Percentiles rank a stretch among this genome's conserved stretches.
Evolutionary conservation across 2,888 invertebrate species (phyloP).

Genomic region (Cantharis lateralis): DNA sequence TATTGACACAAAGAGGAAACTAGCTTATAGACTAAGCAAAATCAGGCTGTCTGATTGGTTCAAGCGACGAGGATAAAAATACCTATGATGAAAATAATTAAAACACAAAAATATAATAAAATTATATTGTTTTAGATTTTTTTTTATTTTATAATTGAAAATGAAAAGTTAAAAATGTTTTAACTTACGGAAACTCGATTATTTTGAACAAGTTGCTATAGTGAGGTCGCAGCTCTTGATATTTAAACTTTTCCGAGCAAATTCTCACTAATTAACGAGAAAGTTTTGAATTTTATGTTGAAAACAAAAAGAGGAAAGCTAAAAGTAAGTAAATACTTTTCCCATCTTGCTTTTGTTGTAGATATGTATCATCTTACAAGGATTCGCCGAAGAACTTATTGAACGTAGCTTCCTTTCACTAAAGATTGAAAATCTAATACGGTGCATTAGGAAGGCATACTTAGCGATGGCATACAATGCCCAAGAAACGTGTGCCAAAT

Average conservation of each 20-base stretch:
- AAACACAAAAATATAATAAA: too few species aligned
- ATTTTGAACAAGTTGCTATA: neutral
- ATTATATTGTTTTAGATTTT: too few species aligned
- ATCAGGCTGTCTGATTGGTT: too few species aligned
- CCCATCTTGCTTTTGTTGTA: neutral
- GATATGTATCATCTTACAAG: neutral
- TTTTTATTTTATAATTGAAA: too few species aligned
- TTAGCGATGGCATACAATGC: neutral
- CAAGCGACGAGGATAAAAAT: too few species aligned
- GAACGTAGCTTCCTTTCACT: constrained; percentile 2
- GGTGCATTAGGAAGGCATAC: neutral
- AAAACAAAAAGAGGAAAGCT: neutral
- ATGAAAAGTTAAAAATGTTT: neutral
- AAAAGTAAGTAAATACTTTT: neutral
- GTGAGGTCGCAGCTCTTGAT: neutral
- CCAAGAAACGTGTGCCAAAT: constrained; percentile 26
- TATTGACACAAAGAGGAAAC: too few species aligned
- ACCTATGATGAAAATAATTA: too few species aligned
- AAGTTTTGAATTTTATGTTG: neutral
- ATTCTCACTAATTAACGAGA: neutral
- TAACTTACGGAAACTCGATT: neutral
- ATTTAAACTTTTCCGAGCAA: neutral
- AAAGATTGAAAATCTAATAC: constrained; percentile 10
- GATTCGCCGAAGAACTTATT: neutral
- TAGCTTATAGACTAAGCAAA: too few species aligned